Conservation (phyloP, 1,140 invertebrate genomes). For the Drosophila nigromelanica region DNA sequence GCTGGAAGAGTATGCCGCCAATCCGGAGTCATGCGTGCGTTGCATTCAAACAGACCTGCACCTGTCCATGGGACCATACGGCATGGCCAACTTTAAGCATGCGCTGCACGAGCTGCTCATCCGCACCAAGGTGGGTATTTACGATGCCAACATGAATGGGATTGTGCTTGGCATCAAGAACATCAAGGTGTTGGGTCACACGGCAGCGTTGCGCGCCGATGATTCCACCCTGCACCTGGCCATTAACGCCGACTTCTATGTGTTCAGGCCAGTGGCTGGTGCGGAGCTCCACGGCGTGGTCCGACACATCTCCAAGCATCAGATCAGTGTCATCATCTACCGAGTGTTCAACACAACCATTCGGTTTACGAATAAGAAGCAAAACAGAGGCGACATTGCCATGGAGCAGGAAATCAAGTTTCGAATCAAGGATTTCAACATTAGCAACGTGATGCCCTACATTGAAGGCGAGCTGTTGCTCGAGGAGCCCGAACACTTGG, state of each 20-base stretch:
- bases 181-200: conserved; percentile 85
- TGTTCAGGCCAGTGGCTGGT: conserved; percentile 85
- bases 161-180: conserved; percentile 86
- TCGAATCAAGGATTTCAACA: conserved; percentile 76
- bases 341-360: conserved; percentile 79
- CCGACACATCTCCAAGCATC: conserved; percentile 63
- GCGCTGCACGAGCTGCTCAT: conserved; percentile 84
- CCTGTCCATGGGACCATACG: conserved; percentile 85
- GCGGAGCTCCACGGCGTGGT: conserved; percentile 83
- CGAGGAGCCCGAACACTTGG: conserved; percentile 31
- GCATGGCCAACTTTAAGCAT: conserved; percentile 84
- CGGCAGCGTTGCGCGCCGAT: conserved; percentile 84
- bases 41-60: conserved; percentile 84
- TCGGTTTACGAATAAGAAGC: conserved; percentile 62
- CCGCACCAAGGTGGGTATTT: conserved; percentile 82
- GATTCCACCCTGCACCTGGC: conserved; percentile 85
- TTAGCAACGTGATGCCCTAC: conserved; percentile 71
- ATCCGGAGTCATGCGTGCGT: conserved; percentile 85
- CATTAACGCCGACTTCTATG: conserved; percentile 85
- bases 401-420: conserved; percentile 78
- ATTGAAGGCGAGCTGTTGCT: conserved; percentile 77
- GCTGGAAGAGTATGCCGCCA: conserved; percentile 75
- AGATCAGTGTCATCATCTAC: conserved; percentile 78
- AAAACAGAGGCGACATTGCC: conserved; percentile 41
- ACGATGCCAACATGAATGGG: conserved; percentile 84